Evolutionary conservation across 2,113 vertebrate genomes (phyloP), one percentile per base, ranked within the genome.

Genomic region (Sterna hirundo): DNA sequence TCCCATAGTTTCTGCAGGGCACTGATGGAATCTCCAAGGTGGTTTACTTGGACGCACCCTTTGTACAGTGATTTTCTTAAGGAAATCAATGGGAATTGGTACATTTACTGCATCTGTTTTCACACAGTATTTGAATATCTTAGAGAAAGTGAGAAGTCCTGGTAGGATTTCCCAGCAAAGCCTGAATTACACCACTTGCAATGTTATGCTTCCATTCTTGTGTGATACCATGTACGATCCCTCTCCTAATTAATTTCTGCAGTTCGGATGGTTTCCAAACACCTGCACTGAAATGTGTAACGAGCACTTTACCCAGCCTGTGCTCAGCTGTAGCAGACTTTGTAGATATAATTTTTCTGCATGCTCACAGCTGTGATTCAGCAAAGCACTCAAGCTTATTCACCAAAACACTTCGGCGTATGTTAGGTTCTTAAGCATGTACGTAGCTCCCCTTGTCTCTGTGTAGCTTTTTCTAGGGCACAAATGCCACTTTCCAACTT

Each of bases 141-240:
- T 21, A 19, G 25, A 81, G 46, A 36, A 52, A n/a, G 14, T 5
- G 55, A 60, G 3, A 70, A 38, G 32, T 15, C 34, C 42, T 2
- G 10, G 3, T 34, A n/a, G 69, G n/a, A 51, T 60, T 78, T 66
- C 55, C 22, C 65, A 40, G 51, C 6, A 1, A 62, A 46, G 27
- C n/a, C 52, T 7, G 8, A 40, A 80, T 26, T 13, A 57, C 66
- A 32, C 2, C 2, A 12, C 44, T 60, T 16, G 23, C 47, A 46
- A 12, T 2, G 20, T 21, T 54, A 17, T 2, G 0, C 46, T 78
- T 74, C 34, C 36, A 2, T 20, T 64, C 18, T 27, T 22, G 13
- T 30, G 42, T 17, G 20, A 30, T 6, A n/a, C 44, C 11, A 6
- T 0, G 19, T 12, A 36, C 1, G 3, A 21, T 9, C n/a, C 52